phyloP scores from a whole-genome alignment of 2,888 invertebrate species.

The Leptinotarsa haldemani region DNA sequence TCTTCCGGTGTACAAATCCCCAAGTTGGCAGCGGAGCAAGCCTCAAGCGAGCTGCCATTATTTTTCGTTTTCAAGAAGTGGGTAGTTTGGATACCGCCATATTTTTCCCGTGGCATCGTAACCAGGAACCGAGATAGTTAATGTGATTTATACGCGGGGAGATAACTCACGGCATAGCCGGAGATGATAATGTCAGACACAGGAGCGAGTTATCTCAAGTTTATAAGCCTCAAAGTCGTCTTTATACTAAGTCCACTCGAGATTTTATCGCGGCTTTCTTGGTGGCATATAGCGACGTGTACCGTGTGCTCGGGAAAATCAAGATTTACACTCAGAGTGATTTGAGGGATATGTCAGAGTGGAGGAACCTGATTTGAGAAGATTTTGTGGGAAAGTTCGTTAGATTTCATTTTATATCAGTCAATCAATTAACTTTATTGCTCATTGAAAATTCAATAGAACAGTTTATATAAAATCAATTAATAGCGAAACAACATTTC shows the following conservation, averaged over 20 bases:
- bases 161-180: slow-evolving; percentile 59
- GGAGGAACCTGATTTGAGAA: too few species aligned
- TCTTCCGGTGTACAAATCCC: slow-evolving; percentile 28
- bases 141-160: slow-evolving; percentile 64
- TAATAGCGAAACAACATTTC: too few species aligned
- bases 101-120: slow-evolving; percentile 60
- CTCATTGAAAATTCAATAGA: too few species aligned
- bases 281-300: neutral
- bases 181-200: slow-evolving; percentile 63
- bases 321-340: neutral
- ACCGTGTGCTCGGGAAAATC: neutral
- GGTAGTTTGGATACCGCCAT: slow-evolving; percentile 59
- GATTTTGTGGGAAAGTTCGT: too few species aligned
- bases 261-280: slow-evolving; percentile 23
- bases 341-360: neutral
- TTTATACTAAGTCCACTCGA: slow-evolving; percentile 55
- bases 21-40: slow-evolving; percentile 58
- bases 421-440: too few species aligned
- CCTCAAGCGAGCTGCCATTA: slow-evolving; percentile 58
- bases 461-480: too few species aligned
- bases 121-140: slow-evolving; percentile 59
- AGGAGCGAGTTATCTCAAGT: slow-evolving; percentile 62
- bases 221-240: slow-evolving; percentile 60
- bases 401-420: too few species aligned
- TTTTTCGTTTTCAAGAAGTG: slow-evolving; percentile 61